Evolutionary conservation across 2,888 invertebrate genomes (phyloP).

Genomic region (Onchidella celtica): DNA sequence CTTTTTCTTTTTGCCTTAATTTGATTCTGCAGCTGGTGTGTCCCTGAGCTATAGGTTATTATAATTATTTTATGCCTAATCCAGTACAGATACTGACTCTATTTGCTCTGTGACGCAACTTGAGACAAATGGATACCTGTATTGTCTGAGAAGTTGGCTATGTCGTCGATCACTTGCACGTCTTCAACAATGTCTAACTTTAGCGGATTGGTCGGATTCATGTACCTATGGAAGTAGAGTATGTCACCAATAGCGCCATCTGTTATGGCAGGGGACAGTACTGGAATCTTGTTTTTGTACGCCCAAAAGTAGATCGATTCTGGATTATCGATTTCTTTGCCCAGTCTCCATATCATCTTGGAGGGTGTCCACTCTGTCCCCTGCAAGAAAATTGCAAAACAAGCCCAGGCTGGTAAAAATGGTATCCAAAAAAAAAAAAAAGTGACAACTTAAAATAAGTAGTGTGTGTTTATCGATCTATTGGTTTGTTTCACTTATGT

Average conservation of each 20-base stretch:
- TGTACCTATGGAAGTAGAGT: conserved; percentile 34
- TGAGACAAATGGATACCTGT: no score
- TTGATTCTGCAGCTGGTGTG: no score
- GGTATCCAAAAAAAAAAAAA: no score
- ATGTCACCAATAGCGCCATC: conserved; percentile 44
- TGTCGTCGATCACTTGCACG: conserved; percentile 92
- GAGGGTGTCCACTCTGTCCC: conserved; percentile 92
- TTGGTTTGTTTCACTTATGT: no score
- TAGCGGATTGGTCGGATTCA: background rate
- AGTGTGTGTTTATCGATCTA: no score
- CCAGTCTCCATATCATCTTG: conserved; percentile 89
- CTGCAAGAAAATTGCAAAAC: conserved; percentile 59
- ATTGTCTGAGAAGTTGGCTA: conserved; percentile 94
- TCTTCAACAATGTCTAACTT: conserved; percentile 82
- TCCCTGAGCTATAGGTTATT: no score
- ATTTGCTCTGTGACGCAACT: no score
- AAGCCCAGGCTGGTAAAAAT: no score
- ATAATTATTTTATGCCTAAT: no score
- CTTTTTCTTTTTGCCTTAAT: no score
- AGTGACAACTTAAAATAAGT: no score
- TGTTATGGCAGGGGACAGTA: conserved; percentile 39
- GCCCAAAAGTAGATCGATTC: conserved; percentile 98
- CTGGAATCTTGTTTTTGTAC: conserved; percentile 82
- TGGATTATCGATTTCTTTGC: conserved; percentile 92
- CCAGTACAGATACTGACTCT: no score